These are phyloP conservation scores for Gadus macrocephalus DNA, from an alignment of 2,113 vertebrate species.

Conservation along the genomic window DNA sequence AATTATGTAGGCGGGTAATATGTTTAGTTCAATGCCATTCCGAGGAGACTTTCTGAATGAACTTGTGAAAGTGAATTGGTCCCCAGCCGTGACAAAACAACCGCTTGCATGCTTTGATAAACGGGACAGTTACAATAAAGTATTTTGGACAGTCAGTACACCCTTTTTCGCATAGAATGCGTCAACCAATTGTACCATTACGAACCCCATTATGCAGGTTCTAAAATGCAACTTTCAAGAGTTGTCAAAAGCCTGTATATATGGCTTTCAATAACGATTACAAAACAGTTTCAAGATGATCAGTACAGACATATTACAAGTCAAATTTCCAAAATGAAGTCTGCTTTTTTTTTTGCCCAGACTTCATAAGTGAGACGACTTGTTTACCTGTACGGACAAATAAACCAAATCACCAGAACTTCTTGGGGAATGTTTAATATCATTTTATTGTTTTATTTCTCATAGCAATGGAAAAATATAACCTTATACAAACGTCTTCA, in stretches of 20 bases:
- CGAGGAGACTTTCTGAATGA: neutral
- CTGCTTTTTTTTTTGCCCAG: no score
- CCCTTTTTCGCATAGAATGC: neutral
- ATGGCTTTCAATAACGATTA: no score
- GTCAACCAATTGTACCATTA: neutral
- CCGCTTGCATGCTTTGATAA: neutral
- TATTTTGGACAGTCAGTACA: neutral
- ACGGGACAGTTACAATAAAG: neutral
- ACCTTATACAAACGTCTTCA: slow-evolving; percentile 92
- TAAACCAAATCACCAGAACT: slow-evolving; percentile 73
- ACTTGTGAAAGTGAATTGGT: slow-evolving; percentile 5
- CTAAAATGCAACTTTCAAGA: neutral
- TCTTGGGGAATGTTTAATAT: slow-evolving; percentile 89
- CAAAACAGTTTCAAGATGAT: no score
- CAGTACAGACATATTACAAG: neutral
- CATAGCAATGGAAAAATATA: slow-evolving; percentile 98
- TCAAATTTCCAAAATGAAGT: neutral
- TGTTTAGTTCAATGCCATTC: no score
- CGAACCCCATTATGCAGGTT: neutral
- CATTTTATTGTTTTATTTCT: slow-evolving; percentile 85
- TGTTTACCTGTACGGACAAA: neutral
- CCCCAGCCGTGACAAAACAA: neutral
- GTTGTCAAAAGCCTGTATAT: slow-evolving; percentile 3
- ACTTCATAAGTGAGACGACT: neutral
- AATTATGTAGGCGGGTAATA: no score